Evolutionary conservation across 2,888 invertebrate species (phyloP).

Genomic region (Operophtera brumata): DNA sequence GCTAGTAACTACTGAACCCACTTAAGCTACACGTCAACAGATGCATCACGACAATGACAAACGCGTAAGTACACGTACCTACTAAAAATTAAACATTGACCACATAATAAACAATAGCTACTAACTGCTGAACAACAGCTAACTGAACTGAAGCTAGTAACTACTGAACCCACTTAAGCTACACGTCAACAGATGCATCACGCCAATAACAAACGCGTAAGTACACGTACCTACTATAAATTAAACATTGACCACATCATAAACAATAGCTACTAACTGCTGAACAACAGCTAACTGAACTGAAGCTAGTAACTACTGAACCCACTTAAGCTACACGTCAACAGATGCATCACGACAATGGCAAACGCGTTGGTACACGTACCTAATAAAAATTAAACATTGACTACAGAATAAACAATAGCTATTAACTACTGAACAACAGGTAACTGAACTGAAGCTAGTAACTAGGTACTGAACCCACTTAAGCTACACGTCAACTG

Average conservation of each 20-base stretch:
- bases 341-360: slow-evolving; percentile 8
- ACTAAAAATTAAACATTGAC: slow-evolving; percentile 11
- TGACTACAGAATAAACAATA: slow-evolving; percentile 9
- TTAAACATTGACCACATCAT: slow-evolving; percentile 7
- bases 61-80: not conserved
- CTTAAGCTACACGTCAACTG: not conserved
- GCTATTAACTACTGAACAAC: too few species aligned
- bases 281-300: too few species aligned
- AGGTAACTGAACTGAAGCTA: too few species aligned
- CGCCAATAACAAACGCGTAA: slow-evolving; percentile 6
- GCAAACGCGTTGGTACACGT: slow-evolving; percentile 1
- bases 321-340: too few species aligned
- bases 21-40: not conserved
- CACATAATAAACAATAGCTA: too few species aligned
- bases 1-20: too few species aligned
- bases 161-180: too few species aligned
- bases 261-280: too few species aligned
- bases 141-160: too few species aligned
- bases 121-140: too few species aligned
- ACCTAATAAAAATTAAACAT: slow-evolving; percentile 12
- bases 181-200: not conserved
- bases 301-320: too few species aligned
- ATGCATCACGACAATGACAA: slow-evolving; percentile 9
- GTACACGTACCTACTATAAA: slow-evolving; percentile 8
- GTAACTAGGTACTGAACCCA: too few species aligned